Evolutionary conservation across 2,888 invertebrate species (phyloP).

Genomic region (Drosophila siamana): DNA sequence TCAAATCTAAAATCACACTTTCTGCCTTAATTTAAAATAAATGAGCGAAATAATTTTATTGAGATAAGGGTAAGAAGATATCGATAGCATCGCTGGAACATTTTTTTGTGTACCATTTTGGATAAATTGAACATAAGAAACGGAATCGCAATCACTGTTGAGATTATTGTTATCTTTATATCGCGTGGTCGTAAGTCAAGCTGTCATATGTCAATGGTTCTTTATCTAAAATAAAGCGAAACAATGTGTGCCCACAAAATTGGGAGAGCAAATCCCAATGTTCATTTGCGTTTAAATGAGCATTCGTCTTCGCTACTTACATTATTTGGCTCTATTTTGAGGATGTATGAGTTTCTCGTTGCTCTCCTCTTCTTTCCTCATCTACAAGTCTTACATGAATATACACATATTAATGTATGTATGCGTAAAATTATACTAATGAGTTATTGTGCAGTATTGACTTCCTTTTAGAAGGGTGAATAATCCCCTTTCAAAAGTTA

Average conservation of each 20-base stretch:
- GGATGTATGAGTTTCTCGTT: background rate
- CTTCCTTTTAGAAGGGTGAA: conserved; percentile 13
- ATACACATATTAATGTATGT: conserved; percentile 1
- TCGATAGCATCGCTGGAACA: too few relatives aligned
- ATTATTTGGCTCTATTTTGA: background rate
- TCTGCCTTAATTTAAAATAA: too few relatives aligned
- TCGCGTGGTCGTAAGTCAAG: background rate
- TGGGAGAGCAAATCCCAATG: conserved; percentile 58
- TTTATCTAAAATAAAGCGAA: conserved; percentile 36
- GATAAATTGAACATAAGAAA: too few relatives aligned
- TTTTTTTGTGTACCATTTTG: too few relatives aligned
- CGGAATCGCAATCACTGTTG: too few relatives aligned
- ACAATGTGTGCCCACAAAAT: conserved; percentile 47
- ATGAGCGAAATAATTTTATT: too few relatives aligned
- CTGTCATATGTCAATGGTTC: background rate
- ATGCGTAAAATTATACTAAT: conserved; percentile 61
- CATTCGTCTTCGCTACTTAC: conserved; percentile 33
- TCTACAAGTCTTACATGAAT: too few relatives aligned
- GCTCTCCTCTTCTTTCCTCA: too few relatives aligned
- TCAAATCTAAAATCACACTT: too few relatives aligned
- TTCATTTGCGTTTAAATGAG: conserved; percentile 79
- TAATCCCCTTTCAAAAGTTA: conserved; percentile 30
- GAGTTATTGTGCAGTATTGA: conserved; percentile 68
- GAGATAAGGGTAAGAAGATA: too few relatives aligned
- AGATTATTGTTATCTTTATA: background rate